These are phyloP conservation scores for Pachyuromys duprasi DNA, from an alignment of 2,797 vertebrate genomes.

Conservation along the genomic window DNA sequence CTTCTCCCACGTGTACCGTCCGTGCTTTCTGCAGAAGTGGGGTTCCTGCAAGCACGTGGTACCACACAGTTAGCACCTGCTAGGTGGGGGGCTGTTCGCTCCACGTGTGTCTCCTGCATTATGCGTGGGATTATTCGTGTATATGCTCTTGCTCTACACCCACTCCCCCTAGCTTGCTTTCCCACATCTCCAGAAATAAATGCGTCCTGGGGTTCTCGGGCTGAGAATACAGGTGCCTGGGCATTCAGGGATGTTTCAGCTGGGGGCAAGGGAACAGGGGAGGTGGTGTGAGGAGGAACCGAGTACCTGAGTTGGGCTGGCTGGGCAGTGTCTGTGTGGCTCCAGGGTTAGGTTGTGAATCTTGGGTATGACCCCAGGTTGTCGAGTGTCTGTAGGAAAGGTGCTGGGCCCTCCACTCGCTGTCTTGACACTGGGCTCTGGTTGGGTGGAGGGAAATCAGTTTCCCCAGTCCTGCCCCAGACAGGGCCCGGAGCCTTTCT, in stretches of 20 bases:
- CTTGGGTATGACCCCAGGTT: background rate
- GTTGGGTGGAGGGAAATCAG: rapidly evolving
- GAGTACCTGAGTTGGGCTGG: background rate
- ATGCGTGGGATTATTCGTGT: background rate
- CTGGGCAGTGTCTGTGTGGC: background rate
- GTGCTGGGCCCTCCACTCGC: rapidly evolving
- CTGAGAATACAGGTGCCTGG: background rate
- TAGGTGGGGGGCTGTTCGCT: background rate
- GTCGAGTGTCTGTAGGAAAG: background rate
- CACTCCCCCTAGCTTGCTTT: background rate
- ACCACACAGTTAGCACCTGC: background rate
- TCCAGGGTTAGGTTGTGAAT: background rate
- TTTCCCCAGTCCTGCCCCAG: rapidly evolving
- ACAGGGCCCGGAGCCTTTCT: background rate
- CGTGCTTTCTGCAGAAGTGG: background rate
- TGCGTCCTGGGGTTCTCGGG: rapidly evolving
- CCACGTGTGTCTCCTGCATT: background rate
- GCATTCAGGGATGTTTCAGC: background rate
- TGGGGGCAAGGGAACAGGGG: background rate
- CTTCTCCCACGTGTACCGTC: rapidly evolving
- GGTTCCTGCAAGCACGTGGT: too few relatives aligned
- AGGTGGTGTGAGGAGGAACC: background rate
- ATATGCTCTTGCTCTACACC: too few relatives aligned
- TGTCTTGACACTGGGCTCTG: background rate
- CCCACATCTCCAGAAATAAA: background rate